phyloP scores from a whole-genome alignment of 2,888 invertebrate species.

The Eulithis testata region DNA sequence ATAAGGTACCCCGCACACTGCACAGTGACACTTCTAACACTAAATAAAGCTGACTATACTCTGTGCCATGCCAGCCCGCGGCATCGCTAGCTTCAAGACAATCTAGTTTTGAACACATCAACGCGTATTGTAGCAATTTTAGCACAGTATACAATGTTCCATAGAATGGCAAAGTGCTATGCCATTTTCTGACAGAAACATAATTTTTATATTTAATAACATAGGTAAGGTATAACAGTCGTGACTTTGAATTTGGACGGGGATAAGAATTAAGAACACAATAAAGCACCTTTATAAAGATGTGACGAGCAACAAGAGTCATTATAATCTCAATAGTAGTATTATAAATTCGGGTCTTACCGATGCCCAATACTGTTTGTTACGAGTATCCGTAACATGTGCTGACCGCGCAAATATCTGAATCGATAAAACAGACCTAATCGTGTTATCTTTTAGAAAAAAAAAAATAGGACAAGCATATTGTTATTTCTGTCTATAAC shows the following conservation, averaged over 20 bases:
- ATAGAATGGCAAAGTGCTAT: no score
- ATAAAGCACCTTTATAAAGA: conserved; percentile 19
- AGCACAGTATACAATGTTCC: no score
- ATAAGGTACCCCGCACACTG: conserved; percentile 7
- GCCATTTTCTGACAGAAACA: no score
- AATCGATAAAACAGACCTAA: neutral
- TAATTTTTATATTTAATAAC: no score
- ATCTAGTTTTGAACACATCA: no score
- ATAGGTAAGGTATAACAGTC: neutral
- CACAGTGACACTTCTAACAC: neutral
- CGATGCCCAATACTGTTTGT: no score
- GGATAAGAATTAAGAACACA: conserved; percentile 19
- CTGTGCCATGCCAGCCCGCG: neutral
- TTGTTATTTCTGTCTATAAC: no score
- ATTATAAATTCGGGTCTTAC: neutral
- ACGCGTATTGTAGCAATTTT: no score
- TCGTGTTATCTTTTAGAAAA: neutral
- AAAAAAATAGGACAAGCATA: no score
- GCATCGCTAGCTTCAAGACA: neutral
- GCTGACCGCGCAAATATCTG: neutral
- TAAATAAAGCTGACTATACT: neutral
- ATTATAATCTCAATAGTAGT: conserved; percentile 8
- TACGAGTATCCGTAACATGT: neutral
- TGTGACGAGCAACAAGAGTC: conserved; percentile 3
- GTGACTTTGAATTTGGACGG: conserved; percentile 19